phyloP scores from a whole-genome alignment of 2,113 vertebrate species.

The Sinocyclocheilus anshuiensis region DNA sequence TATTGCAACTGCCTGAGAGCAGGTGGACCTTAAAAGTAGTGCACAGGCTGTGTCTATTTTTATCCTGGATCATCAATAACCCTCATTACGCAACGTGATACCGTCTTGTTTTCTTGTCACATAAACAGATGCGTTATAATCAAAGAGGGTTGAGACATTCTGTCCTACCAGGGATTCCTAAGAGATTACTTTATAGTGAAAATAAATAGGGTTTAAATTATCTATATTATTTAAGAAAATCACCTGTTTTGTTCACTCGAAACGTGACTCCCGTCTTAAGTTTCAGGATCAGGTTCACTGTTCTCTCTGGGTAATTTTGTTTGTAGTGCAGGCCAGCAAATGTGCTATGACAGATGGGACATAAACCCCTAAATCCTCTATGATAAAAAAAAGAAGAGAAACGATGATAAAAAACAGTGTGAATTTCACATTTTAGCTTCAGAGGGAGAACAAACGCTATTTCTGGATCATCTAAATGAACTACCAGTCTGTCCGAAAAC shows the following conservation, averaged over 20 bases:
- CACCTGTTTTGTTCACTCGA: not conserved
- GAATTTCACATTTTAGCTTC: not conserved
- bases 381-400: not conserved
- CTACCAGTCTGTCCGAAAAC: conserved; percentile 22
- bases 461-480: conserved; percentile 38
- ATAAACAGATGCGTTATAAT: conserved; percentile 35
- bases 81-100: conserved; percentile 25
- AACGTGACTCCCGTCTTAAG: not conserved
- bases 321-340: conserved; percentile 29
- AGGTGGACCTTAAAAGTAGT: conserved; percentile 30
- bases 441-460: conserved; percentile 18
- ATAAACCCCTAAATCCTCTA: conserved; percentile 24
- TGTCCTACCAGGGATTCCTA: not conserved
- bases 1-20: not conserved
- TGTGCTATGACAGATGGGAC: conserved; percentile 36
- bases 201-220: conserved; percentile 7
- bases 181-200: not conserved
- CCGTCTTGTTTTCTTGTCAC: not conserved
- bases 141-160: not conserved
- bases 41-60: conserved; percentile 14
- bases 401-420: not conserved
- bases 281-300: conserved; percentile 28
- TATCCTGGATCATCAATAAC: conserved; percentile 13
- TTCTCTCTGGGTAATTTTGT: conserved; percentile 20
- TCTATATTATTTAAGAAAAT: not conserved